These are phyloP conservation scores for Larimichthys crocea DNA, from an alignment of 2,113 vertebrate species.

Conservation along the genomic window DNA sequence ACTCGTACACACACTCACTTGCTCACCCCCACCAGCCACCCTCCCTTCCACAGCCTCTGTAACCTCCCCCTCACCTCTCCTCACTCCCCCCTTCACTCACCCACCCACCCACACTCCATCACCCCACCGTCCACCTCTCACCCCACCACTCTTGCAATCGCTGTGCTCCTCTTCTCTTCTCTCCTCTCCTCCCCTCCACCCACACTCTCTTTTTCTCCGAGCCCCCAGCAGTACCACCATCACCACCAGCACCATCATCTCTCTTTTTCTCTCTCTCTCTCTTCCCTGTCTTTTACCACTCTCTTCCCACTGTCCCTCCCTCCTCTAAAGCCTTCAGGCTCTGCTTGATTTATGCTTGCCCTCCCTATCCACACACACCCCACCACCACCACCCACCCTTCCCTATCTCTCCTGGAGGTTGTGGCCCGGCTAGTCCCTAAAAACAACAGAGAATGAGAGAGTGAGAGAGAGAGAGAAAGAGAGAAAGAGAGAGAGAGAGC, in stretches of 20 bases:
- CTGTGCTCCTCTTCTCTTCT: constrained; percentile 64
- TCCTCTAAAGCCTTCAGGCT: constrained; percentile 78
- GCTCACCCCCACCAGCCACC: constrained; percentile 59
- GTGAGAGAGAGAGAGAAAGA: constrained; percentile 70
- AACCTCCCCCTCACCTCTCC: constrained; percentile 73
- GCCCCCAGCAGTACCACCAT: constrained; percentile 78
- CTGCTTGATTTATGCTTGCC: constrained; percentile 82
- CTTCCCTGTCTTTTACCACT: constrained; percentile 73
- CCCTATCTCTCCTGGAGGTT: constrained; percentile 83
- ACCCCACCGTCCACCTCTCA: constrained; percentile 77
- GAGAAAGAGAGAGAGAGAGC: constrained; percentile 51
- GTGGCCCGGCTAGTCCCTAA: constrained; percentile 86
- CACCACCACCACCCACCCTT: constrained; percentile 72
- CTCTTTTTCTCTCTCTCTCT: constrained; percentile 59
- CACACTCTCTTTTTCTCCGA: constrained; percentile 73
- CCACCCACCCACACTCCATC: constrained; percentile 77
- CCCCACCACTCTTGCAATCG: constrained; percentile 73
- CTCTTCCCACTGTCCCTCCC: constrained; percentile 75
- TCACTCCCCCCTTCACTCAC: constrained; percentile 67
- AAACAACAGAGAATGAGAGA: constrained; percentile 80
- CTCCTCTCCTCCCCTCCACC: constrained; percentile 74
- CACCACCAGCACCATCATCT: constrained; percentile 72
- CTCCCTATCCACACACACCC: constrained; percentile 71
- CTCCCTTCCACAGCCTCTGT: constrained; percentile 67
- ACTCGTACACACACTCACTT: constrained; percentile 49